These are phyloP conservation scores for Zaprionus kolodkinae DNA, from an alignment of 1,140 invertebrate genomes.

Conservation along the genomic window DNA sequence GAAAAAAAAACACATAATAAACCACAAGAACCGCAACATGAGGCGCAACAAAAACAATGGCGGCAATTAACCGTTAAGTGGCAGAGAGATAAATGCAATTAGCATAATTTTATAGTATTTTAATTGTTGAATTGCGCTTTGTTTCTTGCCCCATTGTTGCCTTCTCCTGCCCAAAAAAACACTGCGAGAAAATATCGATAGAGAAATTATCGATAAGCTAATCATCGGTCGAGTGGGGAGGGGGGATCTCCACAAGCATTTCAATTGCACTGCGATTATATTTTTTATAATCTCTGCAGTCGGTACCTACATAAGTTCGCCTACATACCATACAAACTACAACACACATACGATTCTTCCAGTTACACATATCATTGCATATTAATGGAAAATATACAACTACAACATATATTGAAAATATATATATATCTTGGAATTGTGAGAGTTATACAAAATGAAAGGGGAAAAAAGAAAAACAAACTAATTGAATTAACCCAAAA, in stretches of 20 bases:
- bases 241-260: not conserved
- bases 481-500: constrained; percentile 21
- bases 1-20: not conserved
- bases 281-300: constrained; percentile 34
- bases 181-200: constrained; percentile 10
- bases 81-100: constrained; percentile 44
- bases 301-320: constrained; percentile 57
- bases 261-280: constrained; percentile 30
- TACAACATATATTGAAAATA: constrained; percentile 43
- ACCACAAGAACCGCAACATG: constrained; percentile 17
- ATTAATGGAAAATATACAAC: constrained; percentile 58
- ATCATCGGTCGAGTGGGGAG: too few species aligned
- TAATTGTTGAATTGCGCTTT: constrained; percentile 44
- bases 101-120: constrained; percentile 56
- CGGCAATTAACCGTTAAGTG: constrained; percentile 27
- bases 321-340: constrained; percentile 27
- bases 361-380: constrained; percentile 75
- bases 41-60: constrained; percentile 25
- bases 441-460: constrained; percentile 8
- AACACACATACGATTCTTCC: constrained; percentile 57
- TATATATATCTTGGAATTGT: constrained; percentile 16
- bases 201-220: constrained; percentile 3
- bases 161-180: not conserved
- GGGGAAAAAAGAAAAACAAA: not conserved
- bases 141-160: constrained; percentile 13